Percentiles rank a stretch among this genome's conserved stretches.
Conservation (phyloP, 2,888 invertebrate species). For the Atrina japonica region DNA sequence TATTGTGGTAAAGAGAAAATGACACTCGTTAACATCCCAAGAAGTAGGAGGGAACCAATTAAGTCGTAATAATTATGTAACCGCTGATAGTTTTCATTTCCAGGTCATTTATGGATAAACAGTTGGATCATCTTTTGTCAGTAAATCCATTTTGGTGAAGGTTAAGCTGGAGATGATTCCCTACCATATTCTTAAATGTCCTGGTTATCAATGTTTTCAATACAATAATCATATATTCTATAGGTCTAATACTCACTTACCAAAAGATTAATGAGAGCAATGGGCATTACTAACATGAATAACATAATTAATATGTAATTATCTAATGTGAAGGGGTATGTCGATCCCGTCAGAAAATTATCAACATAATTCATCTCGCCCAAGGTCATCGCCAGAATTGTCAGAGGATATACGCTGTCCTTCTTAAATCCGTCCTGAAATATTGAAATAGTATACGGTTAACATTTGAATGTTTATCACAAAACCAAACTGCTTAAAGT, state of each 20-base stretch:
- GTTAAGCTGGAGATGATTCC: not conserved
- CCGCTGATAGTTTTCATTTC: too few species aligned
- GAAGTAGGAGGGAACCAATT: too few species aligned
- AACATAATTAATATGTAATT: constrained; percentile 65
- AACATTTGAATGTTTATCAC: not conserved
- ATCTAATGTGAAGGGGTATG: constrained; percentile 64
- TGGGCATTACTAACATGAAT: constrained; percentile 73
- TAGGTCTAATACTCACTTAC: too few species aligned
- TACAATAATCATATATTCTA: too few species aligned
- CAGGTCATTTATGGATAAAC: not conserved
- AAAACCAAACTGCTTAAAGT: not conserved
- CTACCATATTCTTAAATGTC: too few species aligned
- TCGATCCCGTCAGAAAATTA: constrained; percentile 53
- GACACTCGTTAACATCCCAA: too few species aligned
- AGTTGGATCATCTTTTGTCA: not conserved
- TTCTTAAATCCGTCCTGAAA: constrained; percentile 57
- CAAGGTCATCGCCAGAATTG: constrained; percentile 73
- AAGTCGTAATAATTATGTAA: too few species aligned
- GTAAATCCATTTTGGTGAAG: not conserved
- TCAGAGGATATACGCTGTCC: constrained; percentile 54
- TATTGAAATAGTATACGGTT: not conserved
- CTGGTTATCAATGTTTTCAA: too few species aligned
- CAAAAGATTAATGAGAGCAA: constrained; percentile 75
- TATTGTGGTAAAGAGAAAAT: too few species aligned
- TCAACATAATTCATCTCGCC: constrained; percentile 74